Conservation (phyloP, 2,113 vertebrate species). For the Eonycteris spelaea region DNA sequence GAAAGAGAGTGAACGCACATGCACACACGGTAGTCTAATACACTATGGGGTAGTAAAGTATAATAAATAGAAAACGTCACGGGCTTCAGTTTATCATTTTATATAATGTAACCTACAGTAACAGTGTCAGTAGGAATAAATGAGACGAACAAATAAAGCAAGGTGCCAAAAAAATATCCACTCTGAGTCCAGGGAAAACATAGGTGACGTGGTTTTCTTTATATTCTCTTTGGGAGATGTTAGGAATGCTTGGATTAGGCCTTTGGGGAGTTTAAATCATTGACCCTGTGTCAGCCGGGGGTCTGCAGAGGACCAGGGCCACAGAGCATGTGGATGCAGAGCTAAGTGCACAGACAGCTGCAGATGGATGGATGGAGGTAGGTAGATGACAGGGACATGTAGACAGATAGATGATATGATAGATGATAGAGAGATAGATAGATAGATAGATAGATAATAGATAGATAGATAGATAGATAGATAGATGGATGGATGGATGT, state of each 20-base stretch:
- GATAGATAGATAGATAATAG: neutral
- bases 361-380: no score
- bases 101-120: neutral
- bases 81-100: neutral
- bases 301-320: neutral
- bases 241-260: neutral
- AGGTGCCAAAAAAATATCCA: neutral
- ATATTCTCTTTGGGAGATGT: neutral
- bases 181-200: neutral
- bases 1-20: fast-evolving
- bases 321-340: fast-evolving
- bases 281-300: fast-evolving
- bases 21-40: fast-evolving
- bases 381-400: no score
- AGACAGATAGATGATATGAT: neutral
- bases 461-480: neutral
- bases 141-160: neutral
- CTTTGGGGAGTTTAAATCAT: neutral
- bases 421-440: neutral
- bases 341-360: no score
- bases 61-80: fast-evolving
- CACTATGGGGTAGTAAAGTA: no score
- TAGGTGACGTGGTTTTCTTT: no score
- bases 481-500: neutral
- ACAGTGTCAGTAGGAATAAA: neutral